These are phyloP conservation scores for Hypolimnas misippus DNA, from an alignment of 2,888 invertebrate species.

Conservation along the genomic window DNA sequence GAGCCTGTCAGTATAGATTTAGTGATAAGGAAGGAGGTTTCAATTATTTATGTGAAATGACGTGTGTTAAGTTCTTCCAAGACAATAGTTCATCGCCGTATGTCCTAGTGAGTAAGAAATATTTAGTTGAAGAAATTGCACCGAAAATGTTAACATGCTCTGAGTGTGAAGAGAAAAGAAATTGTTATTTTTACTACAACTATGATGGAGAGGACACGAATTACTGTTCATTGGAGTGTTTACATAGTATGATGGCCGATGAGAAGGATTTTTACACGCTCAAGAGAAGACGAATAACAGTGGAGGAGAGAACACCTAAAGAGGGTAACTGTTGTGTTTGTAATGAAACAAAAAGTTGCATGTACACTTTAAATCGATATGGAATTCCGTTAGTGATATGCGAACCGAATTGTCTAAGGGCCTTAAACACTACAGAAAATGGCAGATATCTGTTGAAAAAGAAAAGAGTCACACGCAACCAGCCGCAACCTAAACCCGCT, in stretches of 20 bases:
- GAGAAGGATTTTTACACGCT: slow-evolving; percentile 82
- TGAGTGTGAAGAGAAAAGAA: slow-evolving; percentile 74
- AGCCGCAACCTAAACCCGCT: slow-evolving; percentile 18
- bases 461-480: slow-evolving; percentile 49
- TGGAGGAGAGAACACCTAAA: slow-evolving; percentile 61
- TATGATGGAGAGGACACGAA: slow-evolving; percentile 75
- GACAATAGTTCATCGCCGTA: slow-evolving; percentile 62
- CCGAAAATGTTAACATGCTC: slow-evolving; percentile 62
- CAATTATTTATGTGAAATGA: slow-evolving; percentile 73
- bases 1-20: slow-evolving; percentile 64
- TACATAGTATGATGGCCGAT: slow-evolving; percentile 80
- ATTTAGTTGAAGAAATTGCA: slow-evolving; percentile 69
- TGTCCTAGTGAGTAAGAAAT: slow-evolving; percentile 63
- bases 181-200: slow-evolving; percentile 75
- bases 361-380: slow-evolving; percentile 76
- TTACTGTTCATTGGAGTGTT: slow-evolving; percentile 82
- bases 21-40: slow-evolving; percentile 57
- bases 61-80: slow-evolving; percentile 77
- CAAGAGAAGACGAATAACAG: slow-evolving; percentile 78
- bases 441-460: slow-evolving; percentile 67
- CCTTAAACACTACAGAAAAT: slow-evolving; percentile 68
- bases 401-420: slow-evolving; percentile 82
- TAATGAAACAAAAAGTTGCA: slow-evolving; percentile 73
- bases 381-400: slow-evolving; percentile 81
- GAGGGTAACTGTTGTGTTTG: slow-evolving; percentile 77